Base-by-base conservation (phyloP, 2,113 vertebrate genomes). In the Petrocephalus zakoni region DNA sequence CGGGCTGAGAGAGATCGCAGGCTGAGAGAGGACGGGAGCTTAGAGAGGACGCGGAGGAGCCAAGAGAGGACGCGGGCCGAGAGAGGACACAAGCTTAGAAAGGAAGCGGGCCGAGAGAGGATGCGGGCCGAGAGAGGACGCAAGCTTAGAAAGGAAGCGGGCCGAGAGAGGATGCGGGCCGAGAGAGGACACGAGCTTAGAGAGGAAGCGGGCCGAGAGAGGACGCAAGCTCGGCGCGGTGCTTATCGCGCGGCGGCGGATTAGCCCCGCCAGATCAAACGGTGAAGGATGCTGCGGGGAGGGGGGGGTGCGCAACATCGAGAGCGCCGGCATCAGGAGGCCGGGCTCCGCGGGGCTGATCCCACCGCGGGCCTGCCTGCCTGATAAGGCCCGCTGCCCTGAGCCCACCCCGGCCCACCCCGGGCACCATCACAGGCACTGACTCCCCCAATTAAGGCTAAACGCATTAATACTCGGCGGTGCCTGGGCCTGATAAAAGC, bases 381-480 rank as follows among this genome's bases (percentile, higher is more conserved):
- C 52, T 82, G 88, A 89, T 90, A 90, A 75, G 68, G 52, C 72
- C 37, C 53, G 42, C 15, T 89, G 87, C 88, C 88, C 88, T 90
- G 61, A 72, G 61, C 89, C 64, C 56, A 17, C 81, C 89, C 78
- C 46, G 78, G 85, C 89, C 81, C 37, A 42, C 34, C 47, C 2
- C 10, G 11, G 64, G 88, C 88, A 88, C 89, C 61, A 87, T 90
- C 91, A 85, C 87, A 47, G 86, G 86, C 87, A 81, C 83, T 25
- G 90, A 85, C 89, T 84, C 56, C 64, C 49, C 53, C 88, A 90
- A 88, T 90, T 88, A 90, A 21, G 9, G 78, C 88, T 90, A 88
- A 92, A 87, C 90, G 89, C 86, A 89, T 91, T 91, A 90, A 92
- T 88, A 90, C 89, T 88, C 88, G 88, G 55, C 88, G 85, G 86